Percentiles rank a stretch among this genome's conserved stretches.
These are phyloP conservation scores for Diogma glabrata DNA, from an alignment of 2,888 invertebrate species.

Conservation along the genomic window DNA sequence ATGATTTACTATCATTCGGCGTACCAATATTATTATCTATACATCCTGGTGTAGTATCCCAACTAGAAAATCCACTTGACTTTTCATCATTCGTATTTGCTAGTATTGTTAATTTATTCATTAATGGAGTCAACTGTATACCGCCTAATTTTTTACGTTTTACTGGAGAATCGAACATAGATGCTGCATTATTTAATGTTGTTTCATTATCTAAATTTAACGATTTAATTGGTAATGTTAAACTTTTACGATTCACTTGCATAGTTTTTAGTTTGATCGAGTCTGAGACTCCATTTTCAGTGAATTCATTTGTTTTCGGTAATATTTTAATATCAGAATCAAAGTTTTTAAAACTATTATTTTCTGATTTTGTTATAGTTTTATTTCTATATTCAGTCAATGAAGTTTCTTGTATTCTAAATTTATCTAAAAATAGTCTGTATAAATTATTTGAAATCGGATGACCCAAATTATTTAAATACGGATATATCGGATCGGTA, in stretches of 20 bases:
- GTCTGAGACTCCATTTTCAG: conserved; percentile 27
- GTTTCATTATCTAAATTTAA: conserved; percentile 33
- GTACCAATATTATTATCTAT: too few species aligned
- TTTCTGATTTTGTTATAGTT: too few species aligned
- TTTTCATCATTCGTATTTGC: conserved; percentile 51
- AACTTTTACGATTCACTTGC: conserved; percentile 28
- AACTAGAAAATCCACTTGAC: conserved; percentile 55
- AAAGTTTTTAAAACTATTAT: conserved; percentile 25
- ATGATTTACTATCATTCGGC: conserved; percentile 25
- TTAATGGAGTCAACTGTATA: conserved; percentile 64
- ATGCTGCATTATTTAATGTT: conserved; percentile 21
- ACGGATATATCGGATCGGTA: conserved; percentile 66
- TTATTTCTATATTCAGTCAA: conserved; percentile 28
- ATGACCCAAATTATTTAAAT: conserved; percentile 61
- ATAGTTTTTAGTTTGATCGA: conserved; percentile 33
- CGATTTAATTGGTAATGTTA: conserved; percentile 63
- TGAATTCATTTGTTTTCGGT: not conserved
- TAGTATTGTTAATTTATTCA: conserved; percentile 67
- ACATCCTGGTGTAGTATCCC: conserved; percentile 51
- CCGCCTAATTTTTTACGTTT: conserved; percentile 48
- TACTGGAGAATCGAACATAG: conserved; percentile 31
- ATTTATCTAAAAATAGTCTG: conserved; percentile 54
- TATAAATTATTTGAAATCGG: conserved; percentile 62
- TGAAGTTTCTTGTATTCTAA: conserved; percentile 35
- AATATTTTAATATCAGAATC: conserved; percentile 11